phyloP scores from a whole-genome alignment of 2,888 invertebrate species.

The Melieria omissa region DNA sequence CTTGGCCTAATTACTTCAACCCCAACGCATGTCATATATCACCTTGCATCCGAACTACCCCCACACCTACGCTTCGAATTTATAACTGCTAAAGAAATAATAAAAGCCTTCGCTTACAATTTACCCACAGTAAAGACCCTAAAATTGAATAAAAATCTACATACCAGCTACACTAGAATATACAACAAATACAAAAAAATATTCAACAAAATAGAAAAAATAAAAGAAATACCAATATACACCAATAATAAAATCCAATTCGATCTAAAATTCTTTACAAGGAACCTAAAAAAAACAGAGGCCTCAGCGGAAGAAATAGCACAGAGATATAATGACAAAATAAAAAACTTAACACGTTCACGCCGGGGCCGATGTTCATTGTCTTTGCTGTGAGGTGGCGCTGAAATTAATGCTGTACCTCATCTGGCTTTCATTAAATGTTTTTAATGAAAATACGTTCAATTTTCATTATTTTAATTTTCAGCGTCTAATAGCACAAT shows the following conservation, averaged over 20 bases:
- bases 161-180: conserved; percentile 9
- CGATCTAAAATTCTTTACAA: background rate
- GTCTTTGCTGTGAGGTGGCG: no score
- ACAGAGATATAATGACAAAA: conserved; percentile 7
- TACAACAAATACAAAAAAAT: conserved; percentile 3
- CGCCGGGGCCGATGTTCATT: no score
- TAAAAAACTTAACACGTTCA: background rate
- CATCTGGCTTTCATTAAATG: no score
- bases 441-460: no score
- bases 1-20: conserved; percentile 21
- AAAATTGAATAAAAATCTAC: background rate
- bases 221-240: background rate
- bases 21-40: conserved; percentile 14
- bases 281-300: background rate
- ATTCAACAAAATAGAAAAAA: background rate
- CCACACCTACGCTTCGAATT: conserved; percentile 1
- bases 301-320: background rate
- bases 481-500: no score
- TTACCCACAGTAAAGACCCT: background rate
- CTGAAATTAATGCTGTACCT: no score
- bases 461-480: no score
- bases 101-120: conserved; percentile 17
- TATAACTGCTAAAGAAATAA: conserved; percentile 16
- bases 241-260: background rate
- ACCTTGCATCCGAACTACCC: conserved; percentile 21